Evolutionary conservation across 2,888 invertebrate species (phyloP).

Genomic region (Galerucella pusilla): DNA sequence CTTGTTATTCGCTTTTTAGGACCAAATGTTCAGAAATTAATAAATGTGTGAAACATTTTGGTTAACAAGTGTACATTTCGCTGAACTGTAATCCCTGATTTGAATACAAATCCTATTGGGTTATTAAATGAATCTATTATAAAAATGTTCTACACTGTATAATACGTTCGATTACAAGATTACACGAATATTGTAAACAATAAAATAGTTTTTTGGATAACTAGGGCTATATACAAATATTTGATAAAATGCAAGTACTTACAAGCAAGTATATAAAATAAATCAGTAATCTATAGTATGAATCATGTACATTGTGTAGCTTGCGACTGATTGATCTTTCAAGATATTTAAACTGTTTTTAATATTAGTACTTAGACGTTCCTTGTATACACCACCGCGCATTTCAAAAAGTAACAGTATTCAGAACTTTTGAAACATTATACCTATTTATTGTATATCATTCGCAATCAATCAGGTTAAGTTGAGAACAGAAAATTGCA

Average conservation of each 20-base stretch:
- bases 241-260: slow-evolving; percentile 64
- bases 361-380: slow-evolving; percentile 1
- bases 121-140: slow-evolving; percentile 50
- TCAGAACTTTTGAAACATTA: neutral
- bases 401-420: slow-evolving; percentile 1
- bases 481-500: neutral
- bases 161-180: slow-evolving; percentile 55
- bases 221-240: slow-evolving; percentile 63
- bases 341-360: slow-evolving; percentile 46
- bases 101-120: slow-evolving; percentile 23
- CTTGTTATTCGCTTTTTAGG: no score
- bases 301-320: slow-evolving; percentile 67
- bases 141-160: slow-evolving; percentile 53
- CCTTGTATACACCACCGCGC: slow-evolving; percentile 4
- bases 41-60: no score
- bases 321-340: slow-evolving; percentile 56
- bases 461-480: neutral
- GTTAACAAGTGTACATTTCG: slow-evolving; percentile 1
- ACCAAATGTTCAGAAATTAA: no score
- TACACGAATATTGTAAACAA: slow-evolving; percentile 58
- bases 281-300: slow-evolving; percentile 64
- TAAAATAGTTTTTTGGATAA: slow-evolving; percentile 53
- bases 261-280: slow-evolving; percentile 68
- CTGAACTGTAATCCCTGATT: slow-evolving; percentile 20
- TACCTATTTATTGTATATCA: no score